Conservation (phyloP, 2,113 vertebrate genomes). For the Hemibagrus wyckioides region DNA sequence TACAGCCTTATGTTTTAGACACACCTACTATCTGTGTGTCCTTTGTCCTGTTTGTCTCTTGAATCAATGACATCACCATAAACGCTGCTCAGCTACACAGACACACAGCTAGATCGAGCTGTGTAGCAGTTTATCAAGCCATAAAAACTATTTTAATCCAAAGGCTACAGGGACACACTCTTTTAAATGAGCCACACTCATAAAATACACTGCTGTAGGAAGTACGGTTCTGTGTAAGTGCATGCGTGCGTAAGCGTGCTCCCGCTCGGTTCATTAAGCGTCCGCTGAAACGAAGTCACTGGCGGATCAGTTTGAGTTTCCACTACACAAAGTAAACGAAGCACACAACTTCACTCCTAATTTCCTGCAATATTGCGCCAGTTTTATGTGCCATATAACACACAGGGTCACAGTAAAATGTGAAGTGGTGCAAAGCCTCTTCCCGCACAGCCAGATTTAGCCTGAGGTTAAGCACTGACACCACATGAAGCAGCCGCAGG, state of each 20-base stretch:
- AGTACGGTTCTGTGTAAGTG: constrained; percentile 16
- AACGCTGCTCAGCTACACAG: neutral
- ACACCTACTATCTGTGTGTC: neutral
- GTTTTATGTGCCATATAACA: constrained; percentile 52
- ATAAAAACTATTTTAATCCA: constrained; percentile 54
- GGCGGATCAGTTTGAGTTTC: constrained; percentile 43
- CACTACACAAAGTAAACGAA: constrained; percentile 10
- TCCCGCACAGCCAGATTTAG: constrained; percentile 51
- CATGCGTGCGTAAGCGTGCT: neutral
- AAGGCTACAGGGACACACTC: constrained; percentile 23
- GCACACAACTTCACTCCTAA: constrained; percentile 26
- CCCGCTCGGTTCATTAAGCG: constrained; percentile 31
- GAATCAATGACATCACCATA: constrained; percentile 22
- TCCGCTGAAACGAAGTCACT: constrained; percentile 39
- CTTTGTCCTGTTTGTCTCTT: constrained; percentile 13
- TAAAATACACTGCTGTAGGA: constrained; percentile 40
- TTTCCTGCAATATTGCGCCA: constrained; percentile 39
- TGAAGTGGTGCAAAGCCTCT: constrained; percentile 29
- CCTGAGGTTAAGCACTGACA: constrained; percentile 31
- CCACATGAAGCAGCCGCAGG: constrained; percentile 38
- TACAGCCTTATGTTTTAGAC: neutral
- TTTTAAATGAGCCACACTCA: constrained; percentile 30
- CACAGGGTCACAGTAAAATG: constrained; percentile 21
- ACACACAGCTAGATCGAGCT: neutral
- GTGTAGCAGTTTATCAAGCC: constrained; percentile 34